Evolutionary conservation across 2,113 vertebrate species (phyloP).

Genomic region (Pelmatolapia mariae): DNA sequence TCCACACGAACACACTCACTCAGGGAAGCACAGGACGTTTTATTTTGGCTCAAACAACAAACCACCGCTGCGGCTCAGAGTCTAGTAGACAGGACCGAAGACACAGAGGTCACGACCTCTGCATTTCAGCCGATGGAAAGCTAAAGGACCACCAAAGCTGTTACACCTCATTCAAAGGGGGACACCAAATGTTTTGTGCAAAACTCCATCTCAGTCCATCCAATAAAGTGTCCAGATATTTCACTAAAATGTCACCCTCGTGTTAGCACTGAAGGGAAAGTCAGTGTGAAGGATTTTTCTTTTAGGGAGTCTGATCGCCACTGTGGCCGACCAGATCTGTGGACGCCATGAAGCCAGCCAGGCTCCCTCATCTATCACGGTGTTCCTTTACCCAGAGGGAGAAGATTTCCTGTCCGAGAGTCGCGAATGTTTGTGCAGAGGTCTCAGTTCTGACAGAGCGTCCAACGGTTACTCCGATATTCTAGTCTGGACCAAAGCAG

Average conservation of each 20-base stretch:
- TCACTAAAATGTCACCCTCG: background rate
- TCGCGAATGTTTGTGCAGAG: background rate
- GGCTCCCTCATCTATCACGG: background rate
- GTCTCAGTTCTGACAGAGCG: background rate
- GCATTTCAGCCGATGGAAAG: background rate
- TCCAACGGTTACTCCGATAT: background rate
- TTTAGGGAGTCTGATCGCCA: background rate
- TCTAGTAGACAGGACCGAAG: background rate
- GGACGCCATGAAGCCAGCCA: background rate
- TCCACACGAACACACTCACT: background rate
- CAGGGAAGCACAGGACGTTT: constrained; percentile 39
- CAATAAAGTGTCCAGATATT: background rate
- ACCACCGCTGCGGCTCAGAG: background rate
- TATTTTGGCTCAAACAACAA: constrained; percentile 5
- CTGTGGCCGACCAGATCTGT: background rate
- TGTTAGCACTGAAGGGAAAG: background rate
- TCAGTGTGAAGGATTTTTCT: background rate
- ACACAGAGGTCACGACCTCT: background rate
- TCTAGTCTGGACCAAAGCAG: background rate
- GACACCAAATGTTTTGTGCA: background rate
- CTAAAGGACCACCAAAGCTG: background rate
- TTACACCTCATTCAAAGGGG: background rate
- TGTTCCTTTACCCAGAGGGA: background rate
- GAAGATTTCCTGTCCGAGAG: background rate
- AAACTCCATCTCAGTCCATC: background rate